Base-by-base conservation (phyloP, 1,140 invertebrate genomes). In the Oreohelix idahoensis region DNA sequence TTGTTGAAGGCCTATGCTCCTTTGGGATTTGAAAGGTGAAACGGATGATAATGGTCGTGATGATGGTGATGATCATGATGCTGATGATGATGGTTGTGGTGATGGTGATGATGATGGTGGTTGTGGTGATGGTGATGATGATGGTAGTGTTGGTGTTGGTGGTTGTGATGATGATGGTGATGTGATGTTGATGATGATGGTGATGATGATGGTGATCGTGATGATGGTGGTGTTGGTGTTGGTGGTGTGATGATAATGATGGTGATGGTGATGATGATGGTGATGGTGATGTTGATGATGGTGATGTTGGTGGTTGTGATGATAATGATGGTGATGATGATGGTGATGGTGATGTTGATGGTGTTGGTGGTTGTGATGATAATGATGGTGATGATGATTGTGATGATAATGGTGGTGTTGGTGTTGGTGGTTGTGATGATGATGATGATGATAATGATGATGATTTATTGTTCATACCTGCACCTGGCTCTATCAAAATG, bases 331-430 rank as follows among this genome's bases (percentile, higher is more conserved):
- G 13, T 45, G 35, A 76, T 42, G n/a, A 76, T 76, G 42, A 11
- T 42, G 29, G 42, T 45, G 91, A 83, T 94, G 93, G 49, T 38
- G 26, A 38, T 66, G 77, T 45, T 5, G 63, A 69, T n/a, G 29
- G 38, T 71, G 29, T 39, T 49, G 38, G 13, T 13, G 29, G 74
- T 69, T 5, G 42, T 45, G 23, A 58, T 58, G 23, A 26, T 26
- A 23, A 26, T 58, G 20, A 58, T 58, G 26, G 10, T 39, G 69
- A 35, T 39, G 29, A 35, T 39, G 32, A 71, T 39, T 10, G 23
- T 39, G 32, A 35, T 39, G 23, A 35, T 71, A n/a, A 71, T 71
- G 29, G 39, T 76, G n/a, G 42, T 76, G 42, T 42, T 76, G 42
- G 13, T 42, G 29, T 15, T 76, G 13, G 35, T 76, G n/a, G 39